Base-by-base conservation (phyloP, 1,140 invertebrate genomes). In the Halyomorpha halys region DNA sequence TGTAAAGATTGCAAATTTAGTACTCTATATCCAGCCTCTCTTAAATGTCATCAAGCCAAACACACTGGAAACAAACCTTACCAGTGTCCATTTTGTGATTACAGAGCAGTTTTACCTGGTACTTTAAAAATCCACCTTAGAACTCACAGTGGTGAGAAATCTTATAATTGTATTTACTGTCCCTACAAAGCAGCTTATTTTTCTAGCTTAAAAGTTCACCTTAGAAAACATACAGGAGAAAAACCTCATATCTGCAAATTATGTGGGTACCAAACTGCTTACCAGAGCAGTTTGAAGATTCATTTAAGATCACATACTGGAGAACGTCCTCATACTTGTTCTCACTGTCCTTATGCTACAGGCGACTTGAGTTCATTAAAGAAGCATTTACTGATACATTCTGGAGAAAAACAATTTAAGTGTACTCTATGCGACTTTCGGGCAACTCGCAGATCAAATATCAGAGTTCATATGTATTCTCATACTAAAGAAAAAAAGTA, bases 61-160 rank as follows among this genome's bases (percentile, higher is more conserved):
- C 59, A 61, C 19, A 44, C 59, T 44, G 59, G 59, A 11, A 16
- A 39, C 16, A 61, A 61, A 30, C 59, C 59, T 14, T 61, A 61
- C 34, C 19, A 19, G 5, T 56, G 53, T 25, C 23, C 53, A 2
- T 23, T 23, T 21, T 56, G 53, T 56, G 18, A 16, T n/a, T 61
- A 61, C 44, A 30, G 21, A 39, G 59, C 59, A 8, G 59, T 18
- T 44, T 34, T 39, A 21, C 44, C 59, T 11, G 30, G 44, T 16
- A 39, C 30, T 19, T 30, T 61, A 14, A 61, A 61, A 23, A 39
- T 39, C 11, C 59, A 61, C 30, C 30, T 61, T 19, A 61, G 34
- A 23, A 19, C 30, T 14, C 59, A 61, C 59, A 21, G 30, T 39
- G 59, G 34, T 19, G 27, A 61, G 19, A 61, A 61, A 30, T 19